Evolutionary conservation across 2,888 invertebrate species (phyloP), one percentile per base, ranked within the genome.

Genomic region (Parnassius smintheus): DNA sequence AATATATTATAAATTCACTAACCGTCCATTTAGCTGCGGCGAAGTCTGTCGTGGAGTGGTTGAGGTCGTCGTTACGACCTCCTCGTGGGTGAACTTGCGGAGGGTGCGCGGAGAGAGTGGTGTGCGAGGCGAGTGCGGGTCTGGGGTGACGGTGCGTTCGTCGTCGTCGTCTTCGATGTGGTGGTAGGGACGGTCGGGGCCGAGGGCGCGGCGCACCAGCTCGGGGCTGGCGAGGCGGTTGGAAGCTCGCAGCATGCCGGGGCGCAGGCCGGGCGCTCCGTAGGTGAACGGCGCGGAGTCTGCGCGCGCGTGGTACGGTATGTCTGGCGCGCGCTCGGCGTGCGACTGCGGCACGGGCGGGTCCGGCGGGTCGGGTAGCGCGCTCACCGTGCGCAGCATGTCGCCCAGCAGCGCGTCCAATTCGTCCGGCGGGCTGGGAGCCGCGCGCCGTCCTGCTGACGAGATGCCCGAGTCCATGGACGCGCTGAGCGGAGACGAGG

Each of bases 391-490:
- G 76, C 96, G 93, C 92, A 96, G 93, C 96, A 97, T 96, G 85
- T 96, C 96, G 78, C 95, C 94, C 72, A 97, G 94, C 76, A 96
- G 93, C 84, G 96, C 96, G 93, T 97, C 96, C 80, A 97, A 94
- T 91, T 96, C 96, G 82, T 91, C 92, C 60, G 91, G 91, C 68
- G 92, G 91, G 69, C 91, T 91, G 78, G 92, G 91, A 66, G 92
- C 92, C 72, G 92, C 92, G 74, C 92, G 90, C 68, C 93, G 89
- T 76, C 94, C 94, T 86, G 94, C 94, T 65, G 96, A 96, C 77
- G 96, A 96, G 77, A 97, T 97, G 75, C 97, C 97, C 75, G 96
- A 97, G 93, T 97, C 97, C 95, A 97, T 96, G 87, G 97, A 97
- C 83, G 96, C 95, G 77, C 96, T 96, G 86, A 96, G 94, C 75